These are phyloP conservation scores for Iguana delicatissima DNA, from an alignment of 2,797 vertebrate genomes.

Conservation along the genomic window DNA sequence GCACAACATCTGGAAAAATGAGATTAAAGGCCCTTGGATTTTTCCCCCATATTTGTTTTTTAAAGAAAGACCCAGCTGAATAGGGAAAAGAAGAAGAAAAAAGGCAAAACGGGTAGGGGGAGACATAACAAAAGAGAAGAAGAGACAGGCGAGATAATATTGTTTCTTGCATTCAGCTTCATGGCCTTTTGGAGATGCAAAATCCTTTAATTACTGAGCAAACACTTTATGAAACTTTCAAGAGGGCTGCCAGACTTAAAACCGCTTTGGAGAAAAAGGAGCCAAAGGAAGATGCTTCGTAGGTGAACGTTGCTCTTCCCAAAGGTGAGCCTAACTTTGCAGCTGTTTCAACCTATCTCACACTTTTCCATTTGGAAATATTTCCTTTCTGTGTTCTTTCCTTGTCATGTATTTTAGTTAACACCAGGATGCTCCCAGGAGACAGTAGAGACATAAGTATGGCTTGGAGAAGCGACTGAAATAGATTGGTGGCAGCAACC, in stretches of 20 bases:
- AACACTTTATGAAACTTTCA: not conserved
- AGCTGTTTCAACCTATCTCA: not conserved
- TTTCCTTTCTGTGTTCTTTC: not conserved
- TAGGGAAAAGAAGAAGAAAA: not conserved
- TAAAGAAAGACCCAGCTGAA: not conserved
- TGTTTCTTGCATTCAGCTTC: conserved; percentile 12
- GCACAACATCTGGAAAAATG: conserved; percentile 46
- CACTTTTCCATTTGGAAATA: not conserved
- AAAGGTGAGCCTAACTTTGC: no score
- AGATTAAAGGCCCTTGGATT: conserved; percentile 29
- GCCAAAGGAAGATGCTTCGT: not conserved
- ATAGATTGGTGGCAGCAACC: not conserved
- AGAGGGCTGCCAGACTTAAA: not conserved
- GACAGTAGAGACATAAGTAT: no score
- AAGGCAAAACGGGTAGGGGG: not conserved
- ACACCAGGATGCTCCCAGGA: not conserved
- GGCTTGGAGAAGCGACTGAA: not conserved
- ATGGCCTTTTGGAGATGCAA: not conserved
- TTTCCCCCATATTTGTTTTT: not conserved
- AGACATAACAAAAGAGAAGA: not conserved
- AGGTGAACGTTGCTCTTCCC: no score
- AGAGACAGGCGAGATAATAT: not conserved
- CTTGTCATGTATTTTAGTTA: not conserved
- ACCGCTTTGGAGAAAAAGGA: not conserved
- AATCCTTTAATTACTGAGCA: not conserved